Evolutionary conservation across 2,888 invertebrate genomes (phyloP).

Genomic region (Drosophila differens): DNA sequence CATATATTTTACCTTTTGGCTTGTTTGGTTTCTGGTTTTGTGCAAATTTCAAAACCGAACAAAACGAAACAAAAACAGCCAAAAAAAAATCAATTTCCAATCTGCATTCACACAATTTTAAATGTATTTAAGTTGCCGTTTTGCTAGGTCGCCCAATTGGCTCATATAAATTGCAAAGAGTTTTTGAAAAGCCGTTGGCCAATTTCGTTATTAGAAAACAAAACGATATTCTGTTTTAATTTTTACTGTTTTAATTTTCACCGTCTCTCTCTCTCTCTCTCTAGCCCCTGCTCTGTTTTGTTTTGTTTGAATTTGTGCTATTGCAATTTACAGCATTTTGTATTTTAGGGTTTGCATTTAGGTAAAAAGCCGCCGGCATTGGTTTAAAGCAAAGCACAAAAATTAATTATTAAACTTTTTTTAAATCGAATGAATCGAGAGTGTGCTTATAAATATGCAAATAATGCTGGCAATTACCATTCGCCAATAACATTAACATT

Average conservation of each 20-base stretch:
- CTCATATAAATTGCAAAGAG: slow-evolving; percentile 63
- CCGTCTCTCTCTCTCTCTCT: background rate
- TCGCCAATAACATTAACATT: slow-evolving; percentile 25
- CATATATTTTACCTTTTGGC: slow-evolving; percentile 56
- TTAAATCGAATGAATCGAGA: slow-evolving; percentile 33
- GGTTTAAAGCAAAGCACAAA: slow-evolving; percentile 64
- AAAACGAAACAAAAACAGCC: slow-evolving; percentile 11
- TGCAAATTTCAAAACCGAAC: slow-evolving; percentile 3
- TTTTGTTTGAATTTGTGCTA: slow-evolving; percentile 39
- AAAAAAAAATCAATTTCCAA: slow-evolving; percentile 51
- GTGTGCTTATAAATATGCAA: slow-evolving; percentile 64
- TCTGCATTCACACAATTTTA: slow-evolving; percentile 42
- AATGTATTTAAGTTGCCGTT: slow-evolving; percentile 54
- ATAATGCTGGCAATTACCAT: slow-evolving; percentile 41
- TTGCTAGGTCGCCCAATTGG: slow-evolving; percentile 50
- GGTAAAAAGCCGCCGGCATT: slow-evolving; percentile 57
- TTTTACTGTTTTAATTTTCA: slow-evolving; percentile 1
- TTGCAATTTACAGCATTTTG: slow-evolving; percentile 31
- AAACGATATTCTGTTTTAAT: slow-evolving; percentile 46
- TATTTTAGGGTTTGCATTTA: slow-evolving; percentile 19
- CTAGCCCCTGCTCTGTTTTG: background rate
- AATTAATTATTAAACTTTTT: slow-evolving; percentile 73
- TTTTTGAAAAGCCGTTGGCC: slow-evolving; percentile 41
- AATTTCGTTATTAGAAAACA: slow-evolving; percentile 70
- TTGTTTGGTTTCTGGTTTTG: slow-evolving; percentile 39